Percentiles rank a stretch among this genome's conserved stretches.
These are phyloP conservation scores for Ethmia dodecea DNA, from an alignment of 2,888 invertebrate genomes.

Conservation along the genomic window DNA sequence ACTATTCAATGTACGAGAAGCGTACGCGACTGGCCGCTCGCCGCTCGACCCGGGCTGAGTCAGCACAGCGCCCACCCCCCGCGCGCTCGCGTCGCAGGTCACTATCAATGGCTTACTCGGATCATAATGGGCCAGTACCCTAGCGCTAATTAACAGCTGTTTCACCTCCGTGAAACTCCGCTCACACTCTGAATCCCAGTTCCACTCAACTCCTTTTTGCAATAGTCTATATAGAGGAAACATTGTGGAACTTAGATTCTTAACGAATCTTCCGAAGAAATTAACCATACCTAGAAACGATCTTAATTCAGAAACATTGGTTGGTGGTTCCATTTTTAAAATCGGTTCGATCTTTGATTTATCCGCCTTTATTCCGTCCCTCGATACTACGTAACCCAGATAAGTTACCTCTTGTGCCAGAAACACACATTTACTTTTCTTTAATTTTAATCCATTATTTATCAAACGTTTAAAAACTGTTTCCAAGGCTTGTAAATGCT, in stretches of 20 bases:
- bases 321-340: neutral
- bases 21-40: too few relatives aligned
- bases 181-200: neutral
- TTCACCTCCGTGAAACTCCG: neutral
- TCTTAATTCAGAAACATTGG: too few relatives aligned
- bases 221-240: neutral
- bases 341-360: neutral
- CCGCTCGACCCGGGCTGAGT: too few relatives aligned
- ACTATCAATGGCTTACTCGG: neutral
- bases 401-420: neutral
- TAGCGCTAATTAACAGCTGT: neutral
- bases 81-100: too few relatives aligned
- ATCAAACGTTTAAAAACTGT: neutral
- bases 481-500: neutral
- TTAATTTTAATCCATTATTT: neutral
- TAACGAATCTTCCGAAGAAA: neutral
- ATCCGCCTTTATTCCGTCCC: neutral
- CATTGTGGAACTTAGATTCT: neutral
- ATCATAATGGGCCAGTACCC: conserved; percentile 7
- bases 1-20: conserved; percentile 4
- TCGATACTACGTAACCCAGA: neutral
- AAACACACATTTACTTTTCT: too few relatives aligned
- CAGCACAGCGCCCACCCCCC: too few relatives aligned
- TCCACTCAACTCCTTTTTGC: neutral
- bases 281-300: too few relatives aligned